phyloP scores from a whole-genome alignment of 1,140 invertebrate species.

The Sipha flava region DNA sequence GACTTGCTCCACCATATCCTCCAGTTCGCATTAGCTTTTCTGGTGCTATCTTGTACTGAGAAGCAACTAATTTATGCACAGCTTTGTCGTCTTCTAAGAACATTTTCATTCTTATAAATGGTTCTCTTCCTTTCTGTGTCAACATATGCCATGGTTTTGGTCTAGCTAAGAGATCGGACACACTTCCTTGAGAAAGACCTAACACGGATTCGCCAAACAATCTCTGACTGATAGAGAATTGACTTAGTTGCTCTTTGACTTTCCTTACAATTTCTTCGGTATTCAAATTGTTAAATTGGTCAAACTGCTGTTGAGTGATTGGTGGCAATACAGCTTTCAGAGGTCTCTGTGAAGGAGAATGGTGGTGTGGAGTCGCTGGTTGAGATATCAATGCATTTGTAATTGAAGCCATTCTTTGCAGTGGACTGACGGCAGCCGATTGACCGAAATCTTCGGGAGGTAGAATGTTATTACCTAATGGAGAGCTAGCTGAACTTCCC shows the following conservation, averaged over 20 bases:
- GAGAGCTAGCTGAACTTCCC: slow-evolving; percentile 51
- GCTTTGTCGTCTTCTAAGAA: slow-evolving; percentile 95
- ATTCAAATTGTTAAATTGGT: slow-evolving; percentile 95
- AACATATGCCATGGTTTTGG: slow-evolving; percentile 97
- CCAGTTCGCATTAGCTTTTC: slow-evolving; percentile 92
- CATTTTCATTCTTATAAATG: slow-evolving; percentile 97
- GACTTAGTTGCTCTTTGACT: slow-evolving; percentile 93
- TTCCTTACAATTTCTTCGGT: slow-evolving; percentile 97
- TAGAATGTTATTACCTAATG: slow-evolving; percentile 69
- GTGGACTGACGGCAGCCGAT: slow-evolving; percentile 74
- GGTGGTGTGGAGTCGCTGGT: slow-evolving; percentile 72
- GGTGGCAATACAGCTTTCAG: slow-evolving; percentile 92
- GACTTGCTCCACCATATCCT: slow-evolving; percentile 76
- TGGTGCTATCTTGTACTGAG: slow-evolving; percentile 94
- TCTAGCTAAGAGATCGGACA: slow-evolving; percentile 85
- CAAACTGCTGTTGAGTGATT: slow-evolving; percentile 98
- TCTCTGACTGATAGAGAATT: slow-evolving; percentile 97
- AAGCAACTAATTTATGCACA: slow-evolving; percentile 90
- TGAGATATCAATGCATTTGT: slow-evolving; percentile 93
- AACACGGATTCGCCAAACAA: slow-evolving; percentile 96
- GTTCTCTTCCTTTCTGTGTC: slow-evolving; percentile 85
- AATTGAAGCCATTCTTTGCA: slow-evolving; percentile 95
- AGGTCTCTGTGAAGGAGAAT: slow-evolving; percentile 71
- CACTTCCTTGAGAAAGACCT: slow-evolving; percentile 90
- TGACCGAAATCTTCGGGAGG: slow-evolving; percentile 72